Conservation (phyloP, 2,113 vertebrate species). For the Acrocephalus arundinaceus region DNA sequence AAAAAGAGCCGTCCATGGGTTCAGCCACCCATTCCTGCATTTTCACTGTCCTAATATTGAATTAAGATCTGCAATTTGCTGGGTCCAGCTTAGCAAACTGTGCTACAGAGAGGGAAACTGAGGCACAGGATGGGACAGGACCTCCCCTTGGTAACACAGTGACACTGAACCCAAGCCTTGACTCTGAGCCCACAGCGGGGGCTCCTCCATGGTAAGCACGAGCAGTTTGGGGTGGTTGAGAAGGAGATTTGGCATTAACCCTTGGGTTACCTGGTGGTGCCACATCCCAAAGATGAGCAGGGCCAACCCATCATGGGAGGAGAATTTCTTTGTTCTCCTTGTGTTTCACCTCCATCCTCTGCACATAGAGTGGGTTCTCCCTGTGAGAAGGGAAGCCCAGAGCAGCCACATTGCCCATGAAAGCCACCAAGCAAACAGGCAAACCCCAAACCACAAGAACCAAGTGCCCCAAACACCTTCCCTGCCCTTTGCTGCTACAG, state of each 20-base stretch:
- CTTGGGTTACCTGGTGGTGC: not conserved
- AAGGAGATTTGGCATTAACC: not conserved
- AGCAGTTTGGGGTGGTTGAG: not conserved
- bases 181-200: not conserved
- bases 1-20: accelerated
- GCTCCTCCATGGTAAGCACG: accelerated
- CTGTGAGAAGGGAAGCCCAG: not conserved
- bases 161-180: not conserved
- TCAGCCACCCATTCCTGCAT: not conserved
- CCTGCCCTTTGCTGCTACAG: not conserved
- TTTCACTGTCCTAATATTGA: not conserved
- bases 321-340: not conserved
- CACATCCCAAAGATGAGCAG: accelerated
- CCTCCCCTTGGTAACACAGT: not conserved
- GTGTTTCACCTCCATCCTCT: accelerated
- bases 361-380: not conserved
- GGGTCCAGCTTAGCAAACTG: not conserved
- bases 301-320: accelerated
- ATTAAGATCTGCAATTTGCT: not conserved
- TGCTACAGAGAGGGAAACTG: not conserved
- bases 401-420: accelerated
- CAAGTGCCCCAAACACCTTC: accelerated
- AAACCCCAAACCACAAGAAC: not conserved
- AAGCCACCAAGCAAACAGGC: not conserved
- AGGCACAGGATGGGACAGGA: not conserved